Conservation (phyloP, 1,140 invertebrate species). For the Drosophila malerkotliana region DNA sequence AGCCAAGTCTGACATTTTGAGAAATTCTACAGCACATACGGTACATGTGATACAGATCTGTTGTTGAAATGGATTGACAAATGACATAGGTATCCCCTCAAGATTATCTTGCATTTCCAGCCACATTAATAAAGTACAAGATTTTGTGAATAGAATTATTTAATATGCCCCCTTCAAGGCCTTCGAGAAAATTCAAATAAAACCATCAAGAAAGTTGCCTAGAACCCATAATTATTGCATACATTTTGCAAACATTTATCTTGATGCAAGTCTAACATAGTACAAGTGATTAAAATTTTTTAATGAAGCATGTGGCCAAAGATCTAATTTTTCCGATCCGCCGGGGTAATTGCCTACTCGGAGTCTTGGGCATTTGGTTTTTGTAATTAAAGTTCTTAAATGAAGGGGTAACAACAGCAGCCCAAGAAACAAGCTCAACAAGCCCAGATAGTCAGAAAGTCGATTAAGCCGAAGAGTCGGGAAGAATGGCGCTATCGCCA, state of each 20-base stretch:
- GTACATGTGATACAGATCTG: slow-evolving; percentile 21
- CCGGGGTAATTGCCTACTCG: slow-evolving; percentile 58
- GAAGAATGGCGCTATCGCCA: slow-evolving; percentile 3
- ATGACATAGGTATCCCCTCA: background rate
- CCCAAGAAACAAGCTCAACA: slow-evolving; percentile 45
- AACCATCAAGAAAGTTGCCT: background rate
- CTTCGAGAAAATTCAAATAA: background rate
- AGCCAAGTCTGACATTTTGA: slow-evolving; percentile 38
- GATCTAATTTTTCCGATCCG: slow-evolving; percentile 47
- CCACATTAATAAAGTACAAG: too few relatives aligned
- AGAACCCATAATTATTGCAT: slow-evolving; percentile 9
- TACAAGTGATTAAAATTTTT: slow-evolving; percentile 70
- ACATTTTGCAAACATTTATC: slow-evolving; percentile 48
- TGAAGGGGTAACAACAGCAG: slow-evolving; percentile 54
- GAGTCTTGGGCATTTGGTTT: slow-evolving; percentile 62
- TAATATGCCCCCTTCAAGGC: too few relatives aligned
- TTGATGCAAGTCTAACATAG: slow-evolving; percentile 51
- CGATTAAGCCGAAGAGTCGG: slow-evolving; percentile 18
- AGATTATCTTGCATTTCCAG: background rate
- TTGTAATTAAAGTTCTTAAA: slow-evolving; percentile 79
- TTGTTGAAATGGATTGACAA: background rate
- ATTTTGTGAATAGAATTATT: too few relatives aligned
- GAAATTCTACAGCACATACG: slow-evolving; percentile 32
- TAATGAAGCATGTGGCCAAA: slow-evolving; percentile 61
- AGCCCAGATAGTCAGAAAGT: slow-evolving; percentile 25